phyloP scores from a whole-genome alignment of 2,888 invertebrate genomes.

The Polymixis flavicincta region DNA sequence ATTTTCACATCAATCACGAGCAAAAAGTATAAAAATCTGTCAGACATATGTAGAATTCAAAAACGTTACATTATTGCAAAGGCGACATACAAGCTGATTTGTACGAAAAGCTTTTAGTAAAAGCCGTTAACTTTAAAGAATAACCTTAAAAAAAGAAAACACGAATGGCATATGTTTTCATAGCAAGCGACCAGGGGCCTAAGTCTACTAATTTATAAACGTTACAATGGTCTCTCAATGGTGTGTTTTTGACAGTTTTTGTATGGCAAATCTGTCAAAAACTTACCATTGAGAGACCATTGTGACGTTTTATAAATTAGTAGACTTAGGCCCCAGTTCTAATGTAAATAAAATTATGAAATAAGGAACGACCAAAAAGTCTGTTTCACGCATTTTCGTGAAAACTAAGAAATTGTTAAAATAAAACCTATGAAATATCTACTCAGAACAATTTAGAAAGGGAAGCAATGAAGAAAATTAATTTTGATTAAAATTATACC shows the following conservation, averaged over 20 bases:
- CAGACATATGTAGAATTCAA: background rate
- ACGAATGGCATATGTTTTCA: constrained; percentile 19
- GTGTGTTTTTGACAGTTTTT: no score
- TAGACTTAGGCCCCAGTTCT: no score
- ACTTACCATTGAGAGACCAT: no score
- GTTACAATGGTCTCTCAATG: no score
- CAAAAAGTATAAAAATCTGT: background rate
- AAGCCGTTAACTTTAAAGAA: background rate
- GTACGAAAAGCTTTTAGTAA: background rate
- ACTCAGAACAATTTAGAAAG: background rate
- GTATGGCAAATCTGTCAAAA: no score
- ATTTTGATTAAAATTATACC: background rate
- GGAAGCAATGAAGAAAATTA: background rate
- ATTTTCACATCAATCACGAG: no score
- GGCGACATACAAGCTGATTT: background rate
- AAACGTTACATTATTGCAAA: background rate
- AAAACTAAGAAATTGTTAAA: background rate
- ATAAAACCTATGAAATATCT: background rate
- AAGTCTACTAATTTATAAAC: no score
- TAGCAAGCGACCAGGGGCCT: background rate
- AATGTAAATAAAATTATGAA: background rate
- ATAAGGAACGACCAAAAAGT: constrained; percentile 24
- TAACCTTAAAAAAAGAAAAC: constrained; percentile 16
- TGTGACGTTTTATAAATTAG: no score
- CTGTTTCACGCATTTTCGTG: background rate